Evolutionary conservation across 2,797 vertebrate species (phyloP).

Genomic region (Mormyrus hasselquistii): DNA sequence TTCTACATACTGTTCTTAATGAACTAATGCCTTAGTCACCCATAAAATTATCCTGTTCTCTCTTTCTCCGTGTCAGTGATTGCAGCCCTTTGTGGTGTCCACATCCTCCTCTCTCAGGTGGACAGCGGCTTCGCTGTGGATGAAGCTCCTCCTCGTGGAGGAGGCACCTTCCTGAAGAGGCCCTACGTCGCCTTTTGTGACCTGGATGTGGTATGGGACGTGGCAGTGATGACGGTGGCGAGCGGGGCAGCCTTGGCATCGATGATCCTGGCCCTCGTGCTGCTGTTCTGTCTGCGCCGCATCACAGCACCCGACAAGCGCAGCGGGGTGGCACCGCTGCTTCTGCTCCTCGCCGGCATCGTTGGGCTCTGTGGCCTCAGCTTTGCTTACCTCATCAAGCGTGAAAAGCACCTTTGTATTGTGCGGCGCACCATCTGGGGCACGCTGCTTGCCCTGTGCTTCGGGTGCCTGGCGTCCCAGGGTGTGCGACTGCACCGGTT

Average conservation of each 20-base stretch:
- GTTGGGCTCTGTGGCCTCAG: not conserved
- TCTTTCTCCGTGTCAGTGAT: constrained; percentile 45
- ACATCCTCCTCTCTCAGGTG: constrained; percentile 58
- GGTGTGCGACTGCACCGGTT: not conserved
- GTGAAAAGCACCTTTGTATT: not conserved
- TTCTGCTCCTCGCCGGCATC: not conserved
- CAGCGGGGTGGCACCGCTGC: not conserved
- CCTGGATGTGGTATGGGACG: not conserved
- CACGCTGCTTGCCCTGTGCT: not conserved
- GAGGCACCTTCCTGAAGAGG: constrained; percentile 71
- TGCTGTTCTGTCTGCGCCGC: not conserved
- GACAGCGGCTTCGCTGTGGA: constrained; percentile 65
- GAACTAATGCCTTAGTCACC: not conserved
- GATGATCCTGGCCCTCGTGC: not conserved
- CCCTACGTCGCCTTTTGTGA: constrained; percentile 54
- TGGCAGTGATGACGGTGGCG: not conserved
- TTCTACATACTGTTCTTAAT: not conserved
- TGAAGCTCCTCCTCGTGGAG: constrained; percentile 71
- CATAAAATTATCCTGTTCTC: not conserved
- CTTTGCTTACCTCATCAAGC: not conserved
- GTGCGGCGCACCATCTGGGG: not conserved
- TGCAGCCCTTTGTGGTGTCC: constrained; percentile 42
- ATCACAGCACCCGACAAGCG: not conserved
- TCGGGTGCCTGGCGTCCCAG: not conserved
- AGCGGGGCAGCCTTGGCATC: not conserved